Evolutionary conservation across 2,797 vertebrate species (phyloP), one percentile per base, ranked within the genome.

Genomic region (Pelobates cultripes): DNA sequence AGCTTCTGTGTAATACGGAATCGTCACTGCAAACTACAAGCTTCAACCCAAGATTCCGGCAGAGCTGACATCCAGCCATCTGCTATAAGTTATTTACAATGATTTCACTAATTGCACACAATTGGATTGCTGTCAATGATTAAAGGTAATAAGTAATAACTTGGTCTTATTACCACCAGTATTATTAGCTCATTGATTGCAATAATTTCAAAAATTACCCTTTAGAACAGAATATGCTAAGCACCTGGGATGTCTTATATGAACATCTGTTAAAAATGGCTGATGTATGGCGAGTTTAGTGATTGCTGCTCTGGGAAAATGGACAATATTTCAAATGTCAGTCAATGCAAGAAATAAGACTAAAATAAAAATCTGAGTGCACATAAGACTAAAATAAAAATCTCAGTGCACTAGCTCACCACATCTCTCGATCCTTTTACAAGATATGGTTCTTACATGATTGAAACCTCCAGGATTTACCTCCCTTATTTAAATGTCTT

Each of bases 171-270:
- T 95, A 92, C 93, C 93, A 91, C 86, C 88, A 92, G 90, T 90
- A 94, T 96, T 95, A 96, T 96, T 96, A 95, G 90, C 87, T 93
- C 96, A 96, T 96, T 97, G 95, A 97, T 97, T 96, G 94, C 94
- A 96, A 95, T 96, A 96, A 97, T 96, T 96, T 93, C 82, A 94
- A 92, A 96, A 96, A 97, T 96, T 95, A 90, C 94, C 94, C 92
- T 90, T 92, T 90, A 92, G 93, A 94, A 94, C 95, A 93, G 91
- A 93, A 95, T 92, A 93, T 91, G 91, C 90, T 94, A 93, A 94
- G 94, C 96, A 97, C 96, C 95, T 97, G 96, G 95, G 90, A 88
- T 88, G 90, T 92, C 87, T 88, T 89, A 85, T 86, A 88, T 82
- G 86, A 90, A 95, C 93, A 93, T 94, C 93, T 95, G 94, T 90